Percentiles rank a stretch among this genome's conserved stretches.
Evolutionary conservation across 2,113 vertebrate species (phyloP).

Genomic region (Falco punctatus): DNA sequence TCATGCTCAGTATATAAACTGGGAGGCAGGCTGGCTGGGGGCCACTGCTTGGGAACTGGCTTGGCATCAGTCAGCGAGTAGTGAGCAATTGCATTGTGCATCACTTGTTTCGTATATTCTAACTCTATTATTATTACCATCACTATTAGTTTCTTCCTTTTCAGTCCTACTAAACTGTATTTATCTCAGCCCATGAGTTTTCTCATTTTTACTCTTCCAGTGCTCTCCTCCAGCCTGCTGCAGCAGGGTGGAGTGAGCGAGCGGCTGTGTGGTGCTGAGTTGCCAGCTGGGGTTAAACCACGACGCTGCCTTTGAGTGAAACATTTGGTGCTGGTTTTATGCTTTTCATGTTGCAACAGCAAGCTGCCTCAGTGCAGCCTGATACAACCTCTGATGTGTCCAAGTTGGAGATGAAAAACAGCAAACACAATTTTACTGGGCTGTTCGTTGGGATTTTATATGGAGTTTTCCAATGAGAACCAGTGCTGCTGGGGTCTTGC

Average conservation of each 20-base stretch:
- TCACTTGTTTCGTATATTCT: not conserved
- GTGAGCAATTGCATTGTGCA: not conserved
- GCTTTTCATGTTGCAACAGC: not conserved
- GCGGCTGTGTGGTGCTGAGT: not conserved
- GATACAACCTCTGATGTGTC: not conserved
- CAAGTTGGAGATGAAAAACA: not conserved
- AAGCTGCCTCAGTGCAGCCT: not conserved
- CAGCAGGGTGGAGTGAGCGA: not conserved
- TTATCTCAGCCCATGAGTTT: not conserved
- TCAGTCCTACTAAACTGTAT: not conserved
- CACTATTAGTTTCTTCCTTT: not conserved
- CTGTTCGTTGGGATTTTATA: not conserved
- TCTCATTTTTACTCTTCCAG: not conserved
- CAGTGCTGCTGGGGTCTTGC: not conserved
- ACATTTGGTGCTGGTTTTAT: slow-evolving; percentile 40
- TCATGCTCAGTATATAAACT: not conserved
- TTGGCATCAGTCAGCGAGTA: not conserved
- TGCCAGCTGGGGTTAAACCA: not conserved
- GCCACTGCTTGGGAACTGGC: too few species aligned
- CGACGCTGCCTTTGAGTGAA: not conserved
- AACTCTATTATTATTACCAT: not conserved
- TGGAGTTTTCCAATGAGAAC: not conserved
- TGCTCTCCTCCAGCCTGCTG: not conserved
- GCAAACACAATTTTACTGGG: not conserved
- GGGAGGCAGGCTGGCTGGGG: not conserved